A percentile compares a stretch with the other conserved stretches of the same genome.
These are phyloP conservation scores for Amphiura filiformis DNA, from an alignment of 35 echinoderm and acorn worm genomes.

Conservation along the genomic window DNA sequence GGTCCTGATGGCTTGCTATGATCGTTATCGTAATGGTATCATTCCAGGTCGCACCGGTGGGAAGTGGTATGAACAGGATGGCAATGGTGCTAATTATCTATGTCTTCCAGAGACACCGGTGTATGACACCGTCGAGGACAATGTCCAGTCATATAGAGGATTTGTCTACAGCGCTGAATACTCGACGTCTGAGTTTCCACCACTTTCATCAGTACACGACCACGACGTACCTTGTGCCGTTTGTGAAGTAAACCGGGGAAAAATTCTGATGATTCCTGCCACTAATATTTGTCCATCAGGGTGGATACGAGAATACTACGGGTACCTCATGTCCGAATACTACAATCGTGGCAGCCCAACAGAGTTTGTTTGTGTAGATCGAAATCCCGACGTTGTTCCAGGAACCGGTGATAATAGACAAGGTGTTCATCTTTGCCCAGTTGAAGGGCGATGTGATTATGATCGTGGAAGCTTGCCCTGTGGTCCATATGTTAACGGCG, in stretches of 20 bases:
- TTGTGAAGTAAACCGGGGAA: constrained; percentile 11
- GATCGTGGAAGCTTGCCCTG: constrained; percentile 26
- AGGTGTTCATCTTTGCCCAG: constrained; percentile 39
- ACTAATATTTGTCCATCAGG: constrained; percentile 25
- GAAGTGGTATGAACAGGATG: not conserved
- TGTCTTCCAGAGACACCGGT: constrained; percentile 42
- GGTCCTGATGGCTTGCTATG: no score
- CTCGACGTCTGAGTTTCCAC: constrained; percentile 4
- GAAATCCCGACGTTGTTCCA: constrained; percentile 9
- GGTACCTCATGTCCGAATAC: constrained; percentile 28
- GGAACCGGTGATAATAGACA: constrained; percentile 11
- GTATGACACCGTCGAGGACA: not conserved
- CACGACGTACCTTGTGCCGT: constrained; percentile 55
- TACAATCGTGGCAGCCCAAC: constrained; percentile 12
- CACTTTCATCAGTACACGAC: not conserved
- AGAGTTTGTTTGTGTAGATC: constrained; percentile 47
- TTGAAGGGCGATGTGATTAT: constrained; percentile 36
- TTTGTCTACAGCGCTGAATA: constrained; percentile 36
- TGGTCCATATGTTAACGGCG: constrained; percentile 45
- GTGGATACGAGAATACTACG: constrained; percentile 46
- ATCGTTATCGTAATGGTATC: no score
- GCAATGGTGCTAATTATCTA: constrained; percentile 41
- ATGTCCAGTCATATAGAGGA: not conserved
- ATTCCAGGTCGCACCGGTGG: constrained; percentile 15
- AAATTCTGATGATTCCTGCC: constrained; percentile 35